Conservation (phyloP, 2,888 invertebrate genomes). For the Euproctis similis region DNA sequence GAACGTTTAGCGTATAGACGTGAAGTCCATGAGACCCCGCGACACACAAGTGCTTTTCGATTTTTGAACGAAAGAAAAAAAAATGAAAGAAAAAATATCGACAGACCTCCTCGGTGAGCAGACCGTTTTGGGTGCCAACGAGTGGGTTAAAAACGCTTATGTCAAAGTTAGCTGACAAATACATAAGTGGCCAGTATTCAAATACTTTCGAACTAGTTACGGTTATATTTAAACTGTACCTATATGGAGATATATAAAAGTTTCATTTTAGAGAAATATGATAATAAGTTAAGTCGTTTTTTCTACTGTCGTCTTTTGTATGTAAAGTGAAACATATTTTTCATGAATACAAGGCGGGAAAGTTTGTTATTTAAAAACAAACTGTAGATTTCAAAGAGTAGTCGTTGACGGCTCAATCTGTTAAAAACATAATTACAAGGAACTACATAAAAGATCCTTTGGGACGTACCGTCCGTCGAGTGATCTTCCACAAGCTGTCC, state of each 20-base stretch:
- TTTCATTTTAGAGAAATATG: no score
- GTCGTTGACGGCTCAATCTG: constrained; percentile 19
- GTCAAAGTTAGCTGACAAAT: constrained; percentile 8
- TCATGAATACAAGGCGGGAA: no score
- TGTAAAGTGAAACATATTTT: no score
- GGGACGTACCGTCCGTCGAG: constrained; percentile 22
- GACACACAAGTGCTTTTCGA: constrained; percentile 37
- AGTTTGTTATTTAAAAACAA: constrained; percentile 2
- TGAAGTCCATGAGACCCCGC: constrained; percentile 29
- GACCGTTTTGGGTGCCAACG: constrained; percentile 17
- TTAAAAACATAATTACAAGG: constrained; percentile 21
- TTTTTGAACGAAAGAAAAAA: constrained; percentile 22
- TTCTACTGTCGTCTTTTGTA: no score
- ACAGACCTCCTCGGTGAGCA: constrained; percentile 30
- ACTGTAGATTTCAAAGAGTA: constrained; percentile 5
- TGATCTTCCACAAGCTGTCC: constrained; percentile 20
- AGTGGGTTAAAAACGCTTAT: constrained; percentile 7
- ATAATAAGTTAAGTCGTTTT: no score
- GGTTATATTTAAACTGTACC: no score
- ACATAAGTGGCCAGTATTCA: constrained; percentile 1
- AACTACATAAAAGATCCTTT: constrained; percentile 26
- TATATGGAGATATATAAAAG: no score
- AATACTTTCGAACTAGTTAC: no score
- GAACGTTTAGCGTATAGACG: constrained; percentile 49
- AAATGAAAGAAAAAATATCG: constrained; percentile 6